A percentile compares a stretch with the other conserved stretches of the same genome.
These are phyloP conservation scores for Osmerus mordax DNA, from an alignment of 2,113 vertebrate species.

Conservation along the genomic window DNA sequence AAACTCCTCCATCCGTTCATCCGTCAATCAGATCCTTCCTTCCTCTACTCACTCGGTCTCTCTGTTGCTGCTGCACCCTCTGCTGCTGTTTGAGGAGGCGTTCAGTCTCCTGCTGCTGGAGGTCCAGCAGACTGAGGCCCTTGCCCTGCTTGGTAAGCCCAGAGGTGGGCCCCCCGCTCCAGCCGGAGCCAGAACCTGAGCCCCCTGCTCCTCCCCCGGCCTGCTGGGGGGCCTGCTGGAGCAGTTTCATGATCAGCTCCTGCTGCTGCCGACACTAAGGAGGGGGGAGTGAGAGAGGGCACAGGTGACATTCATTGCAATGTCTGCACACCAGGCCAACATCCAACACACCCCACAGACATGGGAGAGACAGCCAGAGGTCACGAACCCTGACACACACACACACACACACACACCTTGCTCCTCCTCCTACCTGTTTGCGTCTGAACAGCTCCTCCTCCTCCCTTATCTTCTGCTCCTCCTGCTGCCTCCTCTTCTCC, in stretches of 20 bases:
- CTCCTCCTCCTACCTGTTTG: conserved; percentile 74
- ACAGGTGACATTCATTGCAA: not conserved
- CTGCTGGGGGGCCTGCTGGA: conserved; percentile 75
- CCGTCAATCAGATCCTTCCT: no score
- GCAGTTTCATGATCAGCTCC: conserved; percentile 66
- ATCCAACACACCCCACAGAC: not conserved
- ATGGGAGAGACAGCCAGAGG: not conserved
- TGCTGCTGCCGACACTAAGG: conserved; percentile 65
- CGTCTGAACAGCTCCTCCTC: conserved; percentile 82
- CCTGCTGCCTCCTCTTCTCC: conserved; percentile 76
- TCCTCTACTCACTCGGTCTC: conserved; percentile 60
- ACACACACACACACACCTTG: not conserved
- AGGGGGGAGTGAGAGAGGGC: not conserved
- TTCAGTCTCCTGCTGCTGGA: conserved; percentile 78
- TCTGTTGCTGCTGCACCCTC: conserved; percentile 75
- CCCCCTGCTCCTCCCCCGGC: conserved; percentile 67
- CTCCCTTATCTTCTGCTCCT: conserved; percentile 84
- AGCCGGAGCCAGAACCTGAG: conserved; percentile 59
- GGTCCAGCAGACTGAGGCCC: conserved; percentile 75
- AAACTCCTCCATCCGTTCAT: no score
- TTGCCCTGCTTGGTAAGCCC: conserved; percentile 80
- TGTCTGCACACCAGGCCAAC: no score
- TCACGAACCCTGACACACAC: not conserved
- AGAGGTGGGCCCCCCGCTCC: conserved; percentile 55
- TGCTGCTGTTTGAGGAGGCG: conserved; percentile 74